A percentile compares a stretch with the other conserved stretches of the same genome.
These are phyloP conservation scores for Drosophila tanythrix DNA, from an alignment of 2,888 invertebrate genomes.

Conservation along the genomic window DNA sequence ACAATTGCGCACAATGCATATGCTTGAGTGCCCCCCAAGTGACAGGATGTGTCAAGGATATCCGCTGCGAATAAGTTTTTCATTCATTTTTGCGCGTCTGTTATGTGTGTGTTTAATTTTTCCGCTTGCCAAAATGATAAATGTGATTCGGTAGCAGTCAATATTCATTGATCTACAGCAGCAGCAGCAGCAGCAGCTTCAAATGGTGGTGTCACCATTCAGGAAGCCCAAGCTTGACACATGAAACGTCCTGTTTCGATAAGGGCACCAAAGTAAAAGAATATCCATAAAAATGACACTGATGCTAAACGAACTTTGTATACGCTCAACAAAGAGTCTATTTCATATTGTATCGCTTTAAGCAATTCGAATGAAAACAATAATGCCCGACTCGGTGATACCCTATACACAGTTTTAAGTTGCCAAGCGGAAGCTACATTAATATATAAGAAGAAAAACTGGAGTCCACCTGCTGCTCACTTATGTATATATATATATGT, in stretches of 20 bases:
- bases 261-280: conserved; percentile 15
- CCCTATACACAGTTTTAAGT: neutral
- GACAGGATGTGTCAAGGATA: conserved; percentile 85
- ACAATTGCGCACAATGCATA: conserved; percentile 60
- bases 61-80: conserved; percentile 78
- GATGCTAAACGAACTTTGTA: conserved; percentile 6
- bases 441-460: too few relatives aligned
- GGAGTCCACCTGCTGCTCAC: neutral
- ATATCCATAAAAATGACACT: conserved; percentile 2
- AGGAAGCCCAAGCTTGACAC: conserved; percentile 71
- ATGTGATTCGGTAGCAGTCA: conserved; percentile 52
- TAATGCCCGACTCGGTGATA: neutral
- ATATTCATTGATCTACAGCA: conserved; percentile 26
- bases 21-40: conserved; percentile 45
- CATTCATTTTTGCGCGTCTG: conserved; percentile 29
- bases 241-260: conserved; percentile 65
- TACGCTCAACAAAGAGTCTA: conserved; percentile 9
- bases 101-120: conserved; percentile 63
- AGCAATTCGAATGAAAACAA: neutral
- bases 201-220: conserved; percentile 55
- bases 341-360: conserved; percentile 1
- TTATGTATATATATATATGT: neutral
- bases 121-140: conserved; percentile 70
- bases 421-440: neutral
- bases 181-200: conserved; percentile 16